These are phyloP conservation scores for Yasuhikotakia modesta DNA, from an alignment of 2,797 vertebrate genomes.

Conservation along the genomic window DNA sequence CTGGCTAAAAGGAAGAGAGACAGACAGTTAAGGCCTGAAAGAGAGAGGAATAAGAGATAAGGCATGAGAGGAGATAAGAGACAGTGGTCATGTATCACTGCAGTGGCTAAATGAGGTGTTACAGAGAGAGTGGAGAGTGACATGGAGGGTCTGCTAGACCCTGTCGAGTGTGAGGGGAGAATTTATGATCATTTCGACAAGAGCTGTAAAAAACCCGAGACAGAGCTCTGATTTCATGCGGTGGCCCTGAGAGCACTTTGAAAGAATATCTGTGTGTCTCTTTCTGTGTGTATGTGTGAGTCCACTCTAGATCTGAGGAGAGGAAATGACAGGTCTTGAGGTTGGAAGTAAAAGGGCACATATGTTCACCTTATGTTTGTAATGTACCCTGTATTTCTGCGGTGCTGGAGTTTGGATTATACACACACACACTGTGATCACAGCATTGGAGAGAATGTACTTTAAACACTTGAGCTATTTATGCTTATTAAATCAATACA, in stretches of 20 bases:
- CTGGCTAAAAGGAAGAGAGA: slow-evolving; percentile 41
- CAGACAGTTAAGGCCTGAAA: slow-evolving; percentile 2
- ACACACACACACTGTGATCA: slow-evolving; percentile 8
- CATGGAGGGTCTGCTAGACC: slow-evolving; percentile 37
- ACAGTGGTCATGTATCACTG: slow-evolving; percentile 33
- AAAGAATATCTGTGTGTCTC: slow-evolving; percentile 43
- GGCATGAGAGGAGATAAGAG: slow-evolving; percentile 41
- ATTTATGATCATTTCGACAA: slow-evolving; percentile 45
- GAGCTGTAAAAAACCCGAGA: slow-evolving; percentile 41
- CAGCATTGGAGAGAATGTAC: slow-evolving; percentile 7
- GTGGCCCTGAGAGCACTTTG: slow-evolving; percentile 43
- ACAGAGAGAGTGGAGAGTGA: slow-evolving; percentile 37
- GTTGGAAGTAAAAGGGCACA: slow-evolving; percentile 39
- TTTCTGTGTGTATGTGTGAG: slow-evolving; percentile 36
- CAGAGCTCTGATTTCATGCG: slow-evolving; percentile 42
- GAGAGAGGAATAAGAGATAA: slow-evolving; percentile 35
- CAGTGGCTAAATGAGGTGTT: slow-evolving; percentile 44
- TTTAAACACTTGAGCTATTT: slow-evolving; percentile 22
- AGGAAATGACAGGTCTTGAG: slow-evolving; percentile 39
- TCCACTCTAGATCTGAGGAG: slow-evolving; percentile 41
- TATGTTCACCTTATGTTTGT: slow-evolving; percentile 48
- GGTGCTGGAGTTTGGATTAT: slow-evolving; percentile 18
- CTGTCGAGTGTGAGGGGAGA: slow-evolving; percentile 36
- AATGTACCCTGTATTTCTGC: slow-evolving; percentile 23
- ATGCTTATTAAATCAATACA: slow-evolving; percentile 1